Base-by-base conservation (phyloP, 2,797 vertebrate species). In the Acanthis flammea region DNA sequence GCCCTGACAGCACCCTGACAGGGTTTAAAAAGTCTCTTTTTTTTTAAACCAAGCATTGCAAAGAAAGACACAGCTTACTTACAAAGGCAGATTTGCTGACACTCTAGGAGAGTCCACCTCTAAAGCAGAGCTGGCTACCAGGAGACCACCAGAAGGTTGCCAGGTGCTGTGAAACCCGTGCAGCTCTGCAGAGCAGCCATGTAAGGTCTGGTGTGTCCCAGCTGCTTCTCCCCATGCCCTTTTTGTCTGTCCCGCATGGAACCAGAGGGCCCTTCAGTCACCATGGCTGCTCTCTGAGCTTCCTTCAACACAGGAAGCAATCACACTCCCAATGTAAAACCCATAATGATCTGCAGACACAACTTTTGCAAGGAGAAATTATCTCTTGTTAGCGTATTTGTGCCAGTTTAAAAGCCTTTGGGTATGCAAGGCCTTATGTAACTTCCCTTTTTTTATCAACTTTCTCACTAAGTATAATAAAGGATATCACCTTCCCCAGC, bases 301-400 rank as follows among this genome's bases (percentile, higher is more conserved):
- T 62, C 48, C n/a, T 45, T 33, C 63, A 68, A 23, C 58, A 79
- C 51, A 78, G 44, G 41, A 75, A 88, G 45, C 37, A 85, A 60
- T 45, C 63, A 55, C 1, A 0, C 53, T 74, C 14, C 18, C 1
- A 0, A 11, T 55, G 42, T 41, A 62, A 82, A 90, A 58, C 19
- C 28, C 37, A 1, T 16, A 10, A n/a, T 2, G 1, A 33, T 45
- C 65, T 86, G 48, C 41, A 58, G 48, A 18, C 50, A 30, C 31
- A 71, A 41, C 28, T 35, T 71, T 51, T 70, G 28, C 21, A 55
- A 62, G 55, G 37, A 39, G 39, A 84, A 66, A 19, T 12, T 39
- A 16, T 35, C 25, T 68, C 63, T 44, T 19, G 2, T 70, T 87
- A 80, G 44, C 1, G 0, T 44, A 62, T 1, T 19, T 62, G 30